Conservation (phyloP, 2,888 invertebrate species). For the Nipponacmea schrenckii region DNA sequence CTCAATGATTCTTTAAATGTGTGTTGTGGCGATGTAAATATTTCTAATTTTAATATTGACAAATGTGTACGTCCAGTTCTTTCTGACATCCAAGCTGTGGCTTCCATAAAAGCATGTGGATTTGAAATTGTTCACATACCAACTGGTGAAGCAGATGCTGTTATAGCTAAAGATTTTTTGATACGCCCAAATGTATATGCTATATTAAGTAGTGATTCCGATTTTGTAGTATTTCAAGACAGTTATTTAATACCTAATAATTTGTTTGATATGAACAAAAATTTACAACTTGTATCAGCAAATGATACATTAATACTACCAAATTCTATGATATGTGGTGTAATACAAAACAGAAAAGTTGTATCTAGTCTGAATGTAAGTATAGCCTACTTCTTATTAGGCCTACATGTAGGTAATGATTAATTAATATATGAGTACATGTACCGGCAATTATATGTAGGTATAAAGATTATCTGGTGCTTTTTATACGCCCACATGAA, state of each 20-base stretch:
- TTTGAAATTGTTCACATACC: slow-evolving; percentile 52
- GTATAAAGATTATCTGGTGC: no score
- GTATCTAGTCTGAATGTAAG: slow-evolving; percentile 46
- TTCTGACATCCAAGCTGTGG: slow-evolving; percentile 52
- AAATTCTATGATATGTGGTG: slow-evolving; percentile 45
- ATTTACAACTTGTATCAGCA: slow-evolving; percentile 52
- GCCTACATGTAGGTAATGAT: not conserved
- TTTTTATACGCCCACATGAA: no score
- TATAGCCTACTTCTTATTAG: not conserved
- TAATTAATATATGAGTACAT: not conserved
- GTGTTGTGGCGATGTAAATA: slow-evolving; percentile 17
- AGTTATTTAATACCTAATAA: slow-evolving; percentile 52
- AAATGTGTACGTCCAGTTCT: slow-evolving; percentile 56
- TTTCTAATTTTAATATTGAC: slow-evolving; percentile 39
- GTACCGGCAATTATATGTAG: no score
- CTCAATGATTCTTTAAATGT: slow-evolving; percentile 31
- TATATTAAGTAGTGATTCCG: slow-evolving; percentile 62
- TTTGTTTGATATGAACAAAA: slow-evolving; percentile 58
- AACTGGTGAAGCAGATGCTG: slow-evolving; percentile 59
- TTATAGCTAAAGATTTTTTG: slow-evolving; percentile 51
- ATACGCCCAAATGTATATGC: slow-evolving; percentile 56
- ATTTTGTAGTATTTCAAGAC: slow-evolving; percentile 60
- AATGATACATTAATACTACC: slow-evolving; percentile 48
- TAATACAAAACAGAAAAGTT: slow-evolving; percentile 48
- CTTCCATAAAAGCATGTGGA: slow-evolving; percentile 47